Percentiles rank a stretch among this genome's conserved stretches.
Evolutionary conservation across 2,888 invertebrate genomes (phyloP).

Genomic region (Phorcus lineatus): DNA sequence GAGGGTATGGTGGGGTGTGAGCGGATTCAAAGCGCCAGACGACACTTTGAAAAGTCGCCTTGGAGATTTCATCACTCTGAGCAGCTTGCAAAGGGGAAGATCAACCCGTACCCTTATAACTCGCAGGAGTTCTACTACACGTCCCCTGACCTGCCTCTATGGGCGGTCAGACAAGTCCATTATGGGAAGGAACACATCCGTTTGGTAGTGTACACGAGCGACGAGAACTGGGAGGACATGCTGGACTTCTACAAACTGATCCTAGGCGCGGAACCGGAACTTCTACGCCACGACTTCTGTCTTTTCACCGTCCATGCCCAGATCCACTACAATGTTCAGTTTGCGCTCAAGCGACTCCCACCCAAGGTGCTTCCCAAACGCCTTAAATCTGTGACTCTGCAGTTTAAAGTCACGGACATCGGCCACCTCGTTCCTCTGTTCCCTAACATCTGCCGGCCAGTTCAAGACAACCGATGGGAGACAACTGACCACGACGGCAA

Average conservation of each 20-base stretch:
- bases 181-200: slow-evolving; percentile 69
- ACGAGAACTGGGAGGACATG: slow-evolving; percentile 64
- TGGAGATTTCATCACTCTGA: slow-evolving; percentile 71
- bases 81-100: slow-evolving; percentile 50
- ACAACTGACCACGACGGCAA: slow-evolving; percentile 70
- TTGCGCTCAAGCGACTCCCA: slow-evolving; percentile 64
- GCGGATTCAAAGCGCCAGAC: slow-evolving; percentile 53
- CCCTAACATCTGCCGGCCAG: slow-evolving; percentile 64
- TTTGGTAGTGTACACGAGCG: slow-evolving; percentile 61
- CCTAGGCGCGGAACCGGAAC: slow-evolving; percentile 61
- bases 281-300: slow-evolving; percentile 64
- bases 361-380: slow-evolving; percentile 40
- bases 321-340: slow-evolving; percentile 63
- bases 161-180: slow-evolving; percentile 69
- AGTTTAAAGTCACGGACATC: slow-evolving; percentile 63
- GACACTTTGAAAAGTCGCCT: slow-evolving; percentile 57
- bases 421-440: slow-evolving; percentile 66
- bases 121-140: slow-evolving; percentile 67
- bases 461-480: slow-evolving; percentile 66
- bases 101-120: slow-evolving; percentile 62
- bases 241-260: slow-evolving; percentile 66
- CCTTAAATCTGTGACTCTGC: slow-evolving; percentile 53
- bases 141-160: slow-evolving; percentile 65
- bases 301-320: slow-evolving; percentile 63
- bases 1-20: slow-evolving; percentile 56